These are phyloP conservation scores for Myotis brandtii DNA, from an alignment of 2,113 vertebrate genomes.

Conservation along the genomic window DNA sequence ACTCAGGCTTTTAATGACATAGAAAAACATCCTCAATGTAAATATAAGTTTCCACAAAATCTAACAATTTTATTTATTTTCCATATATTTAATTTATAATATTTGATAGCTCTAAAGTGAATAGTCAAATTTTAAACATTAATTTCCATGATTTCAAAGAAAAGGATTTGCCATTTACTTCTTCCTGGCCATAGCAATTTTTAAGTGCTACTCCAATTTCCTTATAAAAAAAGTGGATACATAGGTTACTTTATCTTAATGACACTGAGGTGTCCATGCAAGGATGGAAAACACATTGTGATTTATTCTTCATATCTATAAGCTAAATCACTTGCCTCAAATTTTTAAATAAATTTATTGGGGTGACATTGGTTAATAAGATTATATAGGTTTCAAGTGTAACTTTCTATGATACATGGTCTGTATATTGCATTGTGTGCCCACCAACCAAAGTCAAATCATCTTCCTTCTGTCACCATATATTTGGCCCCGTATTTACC, in stretches of 20 bases:
- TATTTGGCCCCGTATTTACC: background rate
- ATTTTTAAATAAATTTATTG: background rate
- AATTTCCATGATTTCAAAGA: slow-evolving; percentile 31
- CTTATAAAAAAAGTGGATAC: background rate
- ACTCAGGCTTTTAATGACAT: background rate
- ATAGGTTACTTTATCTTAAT: background rate
- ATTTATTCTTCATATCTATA: background rate
- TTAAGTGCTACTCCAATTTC: background rate
- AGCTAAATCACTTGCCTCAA: background rate
- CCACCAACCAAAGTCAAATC: background rate
- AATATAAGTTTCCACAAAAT: background rate
- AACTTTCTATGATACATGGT: background rate
- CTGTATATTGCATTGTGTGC: background rate
- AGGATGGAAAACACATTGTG: background rate
- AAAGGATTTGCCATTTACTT: background rate
- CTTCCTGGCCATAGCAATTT: background rate
- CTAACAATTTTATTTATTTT: background rate
- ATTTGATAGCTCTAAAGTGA: background rate
- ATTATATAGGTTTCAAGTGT: background rate
- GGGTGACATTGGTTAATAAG: background rate
- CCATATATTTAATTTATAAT: background rate
- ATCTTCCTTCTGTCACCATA: background rate
- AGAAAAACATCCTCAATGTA: background rate
- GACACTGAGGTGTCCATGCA: background rate
- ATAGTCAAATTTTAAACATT: background rate